phyloP scores from a whole-genome alignment of 2,113 vertebrate genomes.

The Addax nasomaculatus region DNA sequence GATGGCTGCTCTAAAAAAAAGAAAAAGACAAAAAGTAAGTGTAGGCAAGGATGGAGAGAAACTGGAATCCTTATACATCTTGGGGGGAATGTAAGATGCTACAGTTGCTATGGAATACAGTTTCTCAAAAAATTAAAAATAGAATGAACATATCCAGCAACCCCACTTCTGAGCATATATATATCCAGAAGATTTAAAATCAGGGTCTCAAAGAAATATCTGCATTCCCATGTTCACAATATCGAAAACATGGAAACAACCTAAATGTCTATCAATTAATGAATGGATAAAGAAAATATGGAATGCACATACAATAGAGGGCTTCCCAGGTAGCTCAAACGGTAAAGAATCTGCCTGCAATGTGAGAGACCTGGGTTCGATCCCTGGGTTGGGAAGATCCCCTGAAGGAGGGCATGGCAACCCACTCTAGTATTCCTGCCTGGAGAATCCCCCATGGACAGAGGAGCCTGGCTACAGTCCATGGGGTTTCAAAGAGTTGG shows the following conservation, averaged over 20 bases:
- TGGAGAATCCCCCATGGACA: not conserved
- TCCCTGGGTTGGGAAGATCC: not conserved
- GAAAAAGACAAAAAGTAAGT: not conserved
- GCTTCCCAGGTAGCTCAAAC: not conserved
- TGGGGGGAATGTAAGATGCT: not conserved
- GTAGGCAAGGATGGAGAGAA: not conserved
- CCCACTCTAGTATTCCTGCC: not conserved
- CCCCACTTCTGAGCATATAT: not conserved
- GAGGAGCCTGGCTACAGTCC: not conserved
- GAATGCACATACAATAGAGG: not conserved
- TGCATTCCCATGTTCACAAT: not conserved
- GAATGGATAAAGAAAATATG: not conserved
- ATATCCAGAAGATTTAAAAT: not conserved
- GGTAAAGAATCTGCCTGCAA: not conserved
- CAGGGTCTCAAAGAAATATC: not conserved
- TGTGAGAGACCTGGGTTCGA: not conserved
- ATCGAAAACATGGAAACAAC: not conserved
- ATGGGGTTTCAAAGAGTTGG: not conserved
- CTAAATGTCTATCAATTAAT: not conserved
- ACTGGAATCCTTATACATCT: not conserved
- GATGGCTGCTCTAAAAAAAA: not conserved
- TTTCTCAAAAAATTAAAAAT: not conserved
- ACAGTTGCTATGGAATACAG: not conserved
- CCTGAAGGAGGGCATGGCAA: not conserved
- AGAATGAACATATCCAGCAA: not conserved